These are phyloP conservation scores for Anguilla rostrata DNA, from an alignment of 2,113 vertebrate genomes.

Conservation along the genomic window DNA sequence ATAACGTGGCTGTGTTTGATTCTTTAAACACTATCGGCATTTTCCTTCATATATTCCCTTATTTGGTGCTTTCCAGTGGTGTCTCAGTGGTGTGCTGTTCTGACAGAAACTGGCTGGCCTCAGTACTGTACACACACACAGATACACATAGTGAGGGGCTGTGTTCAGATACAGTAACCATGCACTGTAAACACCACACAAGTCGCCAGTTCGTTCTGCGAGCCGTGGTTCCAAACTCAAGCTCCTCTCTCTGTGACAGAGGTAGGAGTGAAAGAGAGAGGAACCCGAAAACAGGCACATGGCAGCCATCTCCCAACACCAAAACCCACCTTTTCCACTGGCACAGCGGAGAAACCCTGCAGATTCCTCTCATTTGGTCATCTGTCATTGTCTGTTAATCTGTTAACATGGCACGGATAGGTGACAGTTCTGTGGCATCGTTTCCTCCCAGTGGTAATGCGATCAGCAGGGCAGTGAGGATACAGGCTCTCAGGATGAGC, in stretches of 20 bases:
- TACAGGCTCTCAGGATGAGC: not conserved
- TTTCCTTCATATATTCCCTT: conserved; percentile 13
- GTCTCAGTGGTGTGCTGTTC: conserved; percentile 1
- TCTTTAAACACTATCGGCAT: not conserved
- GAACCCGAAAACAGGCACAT: not conserved
- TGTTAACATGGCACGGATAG: not conserved
- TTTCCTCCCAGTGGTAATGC: not conserved
- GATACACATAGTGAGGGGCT: not conserved
- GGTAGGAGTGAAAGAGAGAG: not conserved
- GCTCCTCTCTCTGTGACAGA: not conserved
- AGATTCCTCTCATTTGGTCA: not conserved
- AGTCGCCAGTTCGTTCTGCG: not conserved
- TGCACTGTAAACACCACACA: not conserved
- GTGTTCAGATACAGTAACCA: not conserved
- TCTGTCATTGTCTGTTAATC: not conserved
- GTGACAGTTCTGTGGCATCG: not conserved
- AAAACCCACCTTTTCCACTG: not conserved
- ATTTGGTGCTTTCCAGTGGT: conserved; percentile 15
- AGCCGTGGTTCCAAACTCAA: not conserved
- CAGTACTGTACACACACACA: not conserved
- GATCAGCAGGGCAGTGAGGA: not conserved
- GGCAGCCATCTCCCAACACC: not conserved
- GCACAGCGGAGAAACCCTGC: not conserved
- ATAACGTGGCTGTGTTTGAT: not conserved
- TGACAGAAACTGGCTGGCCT: not conserved